Conservation (phyloP, 2,888 invertebrate species). For the Aspidiotus rigidus region DNA sequence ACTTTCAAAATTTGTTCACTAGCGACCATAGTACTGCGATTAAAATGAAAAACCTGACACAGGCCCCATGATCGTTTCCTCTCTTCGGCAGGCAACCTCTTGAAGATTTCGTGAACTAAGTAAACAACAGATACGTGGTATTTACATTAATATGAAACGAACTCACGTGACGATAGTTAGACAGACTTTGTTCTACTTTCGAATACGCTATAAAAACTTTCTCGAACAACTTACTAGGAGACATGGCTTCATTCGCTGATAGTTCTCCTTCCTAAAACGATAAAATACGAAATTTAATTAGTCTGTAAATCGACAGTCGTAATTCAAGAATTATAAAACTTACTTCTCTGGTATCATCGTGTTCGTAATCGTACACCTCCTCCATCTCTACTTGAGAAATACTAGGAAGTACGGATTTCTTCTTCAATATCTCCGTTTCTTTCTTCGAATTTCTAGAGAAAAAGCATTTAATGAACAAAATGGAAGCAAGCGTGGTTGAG, state of each 20-base stretch:
- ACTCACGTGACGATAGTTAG: neutral
- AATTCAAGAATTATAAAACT: neutral
- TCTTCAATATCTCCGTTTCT: neutral
- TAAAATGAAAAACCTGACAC: slow-evolving; percentile 20
- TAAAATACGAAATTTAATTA: slow-evolving; percentile 11
- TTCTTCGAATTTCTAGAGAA: neutral
- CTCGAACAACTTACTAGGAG: slow-evolving; percentile 20
- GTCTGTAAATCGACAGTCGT: neutral
- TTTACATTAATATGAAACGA: neutral
- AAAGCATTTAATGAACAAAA: neutral
- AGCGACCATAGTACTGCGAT: slow-evolving; percentile 2
- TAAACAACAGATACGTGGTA: neutral
- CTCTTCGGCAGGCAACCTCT: slow-evolving; percentile 9
- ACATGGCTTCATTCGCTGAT: slow-evolving; percentile 26
- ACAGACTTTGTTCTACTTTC: slow-evolving; percentile 2
- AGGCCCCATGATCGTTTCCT: slow-evolving; percentile 23
- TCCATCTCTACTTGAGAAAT: slow-evolving; percentile 16
- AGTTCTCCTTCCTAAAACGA: slow-evolving; percentile 33
- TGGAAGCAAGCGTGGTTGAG: neutral
- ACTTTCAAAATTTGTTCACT: slow-evolving; percentile 17
- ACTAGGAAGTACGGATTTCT: neutral
- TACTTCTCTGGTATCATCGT: slow-evolving; percentile 31
- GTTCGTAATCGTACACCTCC: slow-evolving; percentile 30
- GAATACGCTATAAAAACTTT: neutral
- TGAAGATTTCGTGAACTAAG: slow-evolving; percentile 27